phyloP scores from a whole-genome alignment of 2,797 vertebrate species.

The Sebastes paucispinis region DNA sequence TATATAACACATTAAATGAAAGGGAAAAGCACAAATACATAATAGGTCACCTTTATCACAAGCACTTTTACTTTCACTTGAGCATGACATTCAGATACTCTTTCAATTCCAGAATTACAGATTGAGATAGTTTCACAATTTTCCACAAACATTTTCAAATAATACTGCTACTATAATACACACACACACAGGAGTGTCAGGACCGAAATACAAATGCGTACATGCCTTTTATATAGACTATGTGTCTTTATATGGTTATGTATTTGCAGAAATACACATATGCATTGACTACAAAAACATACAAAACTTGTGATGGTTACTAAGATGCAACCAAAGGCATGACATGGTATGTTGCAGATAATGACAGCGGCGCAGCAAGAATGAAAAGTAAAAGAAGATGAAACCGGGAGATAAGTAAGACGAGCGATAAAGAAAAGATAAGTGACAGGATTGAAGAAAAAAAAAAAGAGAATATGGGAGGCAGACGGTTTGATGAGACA shows the following conservation, averaged over 20 bases:
- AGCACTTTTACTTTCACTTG: background rate
- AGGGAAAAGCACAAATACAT: too few relatives aligned
- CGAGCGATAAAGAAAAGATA: slow-evolving; percentile 48
- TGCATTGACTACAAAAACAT: background rate
- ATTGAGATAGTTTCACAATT: background rate
- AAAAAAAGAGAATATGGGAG: slow-evolving; percentile 5
- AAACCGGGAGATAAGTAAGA: slow-evolving; percentile 44
- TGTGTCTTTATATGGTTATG: background rate
- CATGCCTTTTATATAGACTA: background rate
- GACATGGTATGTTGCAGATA: slow-evolving; percentile 41
- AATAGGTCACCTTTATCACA: background rate
- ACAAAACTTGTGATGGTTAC: slow-evolving; percentile 12
- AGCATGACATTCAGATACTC: background rate
- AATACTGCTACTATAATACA: background rate
- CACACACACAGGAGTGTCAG: background rate
- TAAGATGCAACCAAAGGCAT: slow-evolving; percentile 38
- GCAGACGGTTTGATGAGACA: slow-evolving; percentile 52
- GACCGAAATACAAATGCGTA: background rate
- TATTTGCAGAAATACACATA: background rate
- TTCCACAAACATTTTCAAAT: background rate
- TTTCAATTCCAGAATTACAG: background rate
- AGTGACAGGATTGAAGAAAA: slow-evolving; percentile 27
- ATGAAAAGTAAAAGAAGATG: slow-evolving; percentile 34
- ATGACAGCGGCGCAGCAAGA: slow-evolving; percentile 36
- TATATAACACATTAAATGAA: too few relatives aligned